Evolutionary conservation across 2,888 invertebrate genomes (phyloP).

Genomic region (Lithosia quadra): DNA sequence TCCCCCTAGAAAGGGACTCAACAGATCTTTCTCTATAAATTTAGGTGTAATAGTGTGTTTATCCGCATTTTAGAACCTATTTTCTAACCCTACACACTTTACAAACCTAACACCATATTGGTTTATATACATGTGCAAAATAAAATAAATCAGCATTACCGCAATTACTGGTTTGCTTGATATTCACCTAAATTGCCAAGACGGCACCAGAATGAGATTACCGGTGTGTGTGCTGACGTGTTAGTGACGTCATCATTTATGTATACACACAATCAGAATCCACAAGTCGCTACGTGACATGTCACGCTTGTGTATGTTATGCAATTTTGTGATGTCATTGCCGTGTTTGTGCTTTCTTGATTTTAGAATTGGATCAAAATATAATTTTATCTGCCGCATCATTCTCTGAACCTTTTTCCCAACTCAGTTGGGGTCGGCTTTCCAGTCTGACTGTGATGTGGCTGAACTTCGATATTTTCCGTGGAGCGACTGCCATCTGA

Average conservation of each 20-base stretch:
- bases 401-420: no score
- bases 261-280: conserved; percentile 39
- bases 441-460: no score
- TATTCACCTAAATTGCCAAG: conserved; percentile 12
- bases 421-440: no score
- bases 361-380: neutral
- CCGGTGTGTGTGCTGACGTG: conserved; percentile 12
- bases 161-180: conserved; percentile 3
- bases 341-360: neutral
- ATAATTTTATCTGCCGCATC: no score
- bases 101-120: no score
- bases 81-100: no score
- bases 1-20: no score
- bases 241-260: conserved; percentile 38
- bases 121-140: neutral
- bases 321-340: conserved; percentile 1
- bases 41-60: no score
- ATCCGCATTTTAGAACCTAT: no score
- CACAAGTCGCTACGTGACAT: conserved; percentile 8
- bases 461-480: no score
- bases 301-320: neutral
- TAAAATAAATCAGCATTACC: neutral
- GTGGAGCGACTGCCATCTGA: no score
- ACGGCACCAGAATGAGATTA: conserved; percentile 5
- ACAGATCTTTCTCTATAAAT: no score